Base-by-base conservation (phyloP, 2,113 vertebrate species). In the Gadus macrocephalus region DNA sequence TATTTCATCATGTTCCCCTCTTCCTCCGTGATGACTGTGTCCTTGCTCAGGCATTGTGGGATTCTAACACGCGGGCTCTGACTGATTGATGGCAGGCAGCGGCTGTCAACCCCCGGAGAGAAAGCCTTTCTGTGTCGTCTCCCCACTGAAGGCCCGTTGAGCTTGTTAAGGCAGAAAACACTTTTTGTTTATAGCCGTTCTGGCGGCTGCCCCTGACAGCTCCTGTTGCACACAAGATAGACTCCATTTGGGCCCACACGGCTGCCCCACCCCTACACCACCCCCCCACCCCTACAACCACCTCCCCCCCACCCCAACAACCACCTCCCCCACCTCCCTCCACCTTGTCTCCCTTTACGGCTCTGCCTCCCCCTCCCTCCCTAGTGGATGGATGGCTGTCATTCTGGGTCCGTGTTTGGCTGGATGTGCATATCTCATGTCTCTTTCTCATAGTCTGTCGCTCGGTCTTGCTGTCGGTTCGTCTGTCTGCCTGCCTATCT, bases 141-240 rank as follows among this genome's bases (percentile, higher is more conserved):
- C 75, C 77, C 85, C 84, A 82, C 86, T 82, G 82, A 89, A 88
- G 86, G 90, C 88, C 84, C 88, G 90, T 88, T 85, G 88, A 89
- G 88, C 90, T 91, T 89, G 90, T 91, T 91, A 91, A 86, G 83
- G 87, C 75, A 87, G 85, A 90, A 86, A 87, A 85, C 83, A 85
- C 81, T 84, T 84, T 88, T 89, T 90, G 88, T 89, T 89, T 88
- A 87, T 83, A 83, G 84, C 79, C 81, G 71, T 83, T 89, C 78
- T 87, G 89, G 85, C 78, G 76, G 85, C 81, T 72, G n/a, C 19
- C 15, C 80, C 74, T 86, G 86, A 88, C 86, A 87, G 86, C 81
- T 88, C 81, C 84, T 74, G 79, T 83, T 87, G 86, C 81, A 86
- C 78, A 85, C 78, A 81, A 83, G 85, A 78, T 78, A 80, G 85